Conservation (phyloP, 2,797 vertebrate species). For the Distichodus sexfasciatus region DNA sequence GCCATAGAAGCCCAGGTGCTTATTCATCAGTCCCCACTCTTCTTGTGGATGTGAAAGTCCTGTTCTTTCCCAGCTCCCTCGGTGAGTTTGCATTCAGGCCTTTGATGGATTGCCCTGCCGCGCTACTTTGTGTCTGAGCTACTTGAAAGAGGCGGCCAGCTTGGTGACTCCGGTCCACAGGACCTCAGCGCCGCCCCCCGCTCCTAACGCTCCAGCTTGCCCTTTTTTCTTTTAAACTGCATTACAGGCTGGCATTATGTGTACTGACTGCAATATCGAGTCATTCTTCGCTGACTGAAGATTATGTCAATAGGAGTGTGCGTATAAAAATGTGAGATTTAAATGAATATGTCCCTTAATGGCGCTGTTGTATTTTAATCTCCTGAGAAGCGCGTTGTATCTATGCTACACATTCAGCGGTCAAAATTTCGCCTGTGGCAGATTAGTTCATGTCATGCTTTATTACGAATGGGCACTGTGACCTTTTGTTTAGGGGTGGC, state of each 20-base stretch:
- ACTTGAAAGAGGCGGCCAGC: slow-evolving; percentile 12
- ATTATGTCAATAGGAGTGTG: too few species aligned
- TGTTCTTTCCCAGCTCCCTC: slow-evolving; percentile 31
- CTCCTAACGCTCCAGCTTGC: neutral
- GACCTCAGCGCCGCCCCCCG: too few species aligned
- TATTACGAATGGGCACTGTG: slow-evolving; percentile 49
- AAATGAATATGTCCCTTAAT: too few species aligned
- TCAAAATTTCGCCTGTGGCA: slow-evolving; percentile 32
- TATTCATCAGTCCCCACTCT: slow-evolving; percentile 26
- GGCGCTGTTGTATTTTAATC: too few species aligned
- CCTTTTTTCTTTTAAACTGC: slow-evolving; percentile 7
- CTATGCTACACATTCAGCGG: slow-evolving; percentile 5
- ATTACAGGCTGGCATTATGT: neutral
- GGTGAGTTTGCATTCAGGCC: slow-evolving; percentile 35
- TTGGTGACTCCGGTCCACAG: too few species aligned
- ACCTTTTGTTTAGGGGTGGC: slow-evolving; percentile 33
- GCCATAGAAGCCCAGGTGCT: neutral
- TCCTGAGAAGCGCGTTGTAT: too few species aligned
- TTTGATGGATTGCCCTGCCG: slow-evolving; percentile 53
- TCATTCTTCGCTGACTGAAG: too few species aligned
- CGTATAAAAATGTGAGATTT: too few species aligned
- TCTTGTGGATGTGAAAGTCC: slow-evolving; percentile 35
- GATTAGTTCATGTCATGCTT: slow-evolving; percentile 45
- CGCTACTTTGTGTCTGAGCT: slow-evolving; percentile 28
- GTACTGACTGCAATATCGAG: too few species aligned